Base-by-base conservation (phyloP, 2,888 invertebrate genomes). In the Lepetodrilus schrolli region DNA sequence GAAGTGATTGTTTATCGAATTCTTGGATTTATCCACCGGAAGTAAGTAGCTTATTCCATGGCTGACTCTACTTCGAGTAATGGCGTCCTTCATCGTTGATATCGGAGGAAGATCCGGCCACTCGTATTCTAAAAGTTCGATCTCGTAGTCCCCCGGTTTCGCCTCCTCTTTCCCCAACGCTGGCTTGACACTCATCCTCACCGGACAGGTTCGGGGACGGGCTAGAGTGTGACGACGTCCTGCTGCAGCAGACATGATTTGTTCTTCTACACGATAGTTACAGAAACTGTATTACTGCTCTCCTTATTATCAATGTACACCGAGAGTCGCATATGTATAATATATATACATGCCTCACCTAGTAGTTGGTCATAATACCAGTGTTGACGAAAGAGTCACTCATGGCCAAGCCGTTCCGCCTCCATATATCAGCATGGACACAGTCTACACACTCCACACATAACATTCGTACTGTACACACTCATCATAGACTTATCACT, bases 81-180 rank as follows among this genome's bases (percentile, higher is more conserved):
- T 83, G 4, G 87, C 88, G 58, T 84, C 83, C 72, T 86, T 86
- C 73, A 88, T 81, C 66, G 84, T 73, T 10, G 84, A 80, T 4
- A 88, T 81, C 0, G 88, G 87, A 0, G 88, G 88, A 34, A 88
- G 75, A 74, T 87, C 86, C 1, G 87, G 86, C 87, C 87, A 88
- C 70, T 88, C 87, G 73, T 86, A 87, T 68, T 85, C 85, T 49
- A 86, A 72, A 1, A 84, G 80, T 71, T 86, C 86, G 13, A 84
- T 82, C 13, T 83, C 79, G 43, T 83, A 74, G 1, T 77, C 76
- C 0, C 58, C 73, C 21, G 74, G 74, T 4, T 47, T 72, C 10
- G 74, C 79, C 20, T 66, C 75, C 13, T 48, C 23, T 1, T 17
- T 47, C 7, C 51, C 70, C 4, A 49, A 65, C 8, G 48, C 51